Evolutionary conservation across 2,113 vertebrate species (phyloP).

Genomic region (Corythaeola cristata): DNA sequence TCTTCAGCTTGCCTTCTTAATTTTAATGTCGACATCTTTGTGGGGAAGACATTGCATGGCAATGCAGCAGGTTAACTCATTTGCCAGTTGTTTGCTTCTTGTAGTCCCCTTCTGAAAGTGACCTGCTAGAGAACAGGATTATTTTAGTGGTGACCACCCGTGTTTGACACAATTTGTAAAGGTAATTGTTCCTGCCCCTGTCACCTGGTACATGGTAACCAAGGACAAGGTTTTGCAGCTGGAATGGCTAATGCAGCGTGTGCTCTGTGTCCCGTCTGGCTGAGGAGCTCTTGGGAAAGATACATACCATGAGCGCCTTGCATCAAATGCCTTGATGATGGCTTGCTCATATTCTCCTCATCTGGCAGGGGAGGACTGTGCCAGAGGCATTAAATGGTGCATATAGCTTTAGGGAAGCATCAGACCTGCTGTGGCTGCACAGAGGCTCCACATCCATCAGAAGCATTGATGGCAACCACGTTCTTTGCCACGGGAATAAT

Average conservation of each 20-base stretch:
- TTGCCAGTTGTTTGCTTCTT: background rate
- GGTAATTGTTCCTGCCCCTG: background rate
- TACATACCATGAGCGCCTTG: background rate
- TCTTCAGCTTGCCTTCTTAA: background rate
- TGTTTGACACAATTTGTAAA: background rate
- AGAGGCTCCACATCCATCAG: background rate
- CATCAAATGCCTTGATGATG: background rate
- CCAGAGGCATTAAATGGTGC: background rate
- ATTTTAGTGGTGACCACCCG: background rate
- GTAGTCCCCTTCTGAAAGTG: background rate
- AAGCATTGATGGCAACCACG: accelerated
- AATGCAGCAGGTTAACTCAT: background rate
- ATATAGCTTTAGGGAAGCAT: background rate
- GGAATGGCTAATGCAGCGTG: accelerated
- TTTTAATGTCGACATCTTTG: background rate
- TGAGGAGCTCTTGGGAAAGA: background rate
- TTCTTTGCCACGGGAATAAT: background rate
- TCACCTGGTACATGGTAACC: background rate
- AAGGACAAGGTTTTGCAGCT: background rate
- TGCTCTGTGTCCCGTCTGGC: background rate
- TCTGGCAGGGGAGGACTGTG: background rate
- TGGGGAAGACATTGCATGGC: background rate
- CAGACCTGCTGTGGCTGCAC: background rate
- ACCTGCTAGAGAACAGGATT: background rate
- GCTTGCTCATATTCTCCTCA: background rate